Conservation (phyloP, 1,140 invertebrate genomes). For the Heliothis subflexa region DNA sequence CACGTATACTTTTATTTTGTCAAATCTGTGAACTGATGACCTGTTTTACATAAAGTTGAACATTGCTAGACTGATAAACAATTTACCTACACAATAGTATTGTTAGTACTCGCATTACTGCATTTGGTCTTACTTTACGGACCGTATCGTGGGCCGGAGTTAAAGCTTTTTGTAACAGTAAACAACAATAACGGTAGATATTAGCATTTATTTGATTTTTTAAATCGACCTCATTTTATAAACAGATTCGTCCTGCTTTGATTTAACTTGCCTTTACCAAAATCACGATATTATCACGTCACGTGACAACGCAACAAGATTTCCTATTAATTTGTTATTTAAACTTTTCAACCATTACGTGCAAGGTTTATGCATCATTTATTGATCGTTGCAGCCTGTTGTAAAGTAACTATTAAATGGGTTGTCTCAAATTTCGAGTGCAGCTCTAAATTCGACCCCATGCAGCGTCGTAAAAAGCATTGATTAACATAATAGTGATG, state of each 20-base stretch:
- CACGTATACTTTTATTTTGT: not conserved
- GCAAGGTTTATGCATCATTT: slow-evolving; percentile 14
- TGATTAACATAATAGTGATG: slow-evolving; percentile 56
- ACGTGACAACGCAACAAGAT: not conserved
- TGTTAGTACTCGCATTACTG: slow-evolving; percentile 13
- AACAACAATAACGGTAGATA: slow-evolving; percentile 51
- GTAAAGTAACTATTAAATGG: slow-evolving; percentile 2
- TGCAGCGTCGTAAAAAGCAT: slow-evolving; percentile 53
- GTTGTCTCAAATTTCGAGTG: slow-evolving; percentile 20
- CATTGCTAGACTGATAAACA: not conserved
- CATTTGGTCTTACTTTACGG: slow-evolving; percentile 29
- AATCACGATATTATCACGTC: not conserved
- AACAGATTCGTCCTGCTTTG: not conserved
- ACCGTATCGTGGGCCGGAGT: slow-evolving; percentile 2
- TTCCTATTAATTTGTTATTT: not conserved
- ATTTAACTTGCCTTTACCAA: not conserved
- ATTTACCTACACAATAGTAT: slow-evolving; percentile 17
- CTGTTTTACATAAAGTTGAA: not conserved
- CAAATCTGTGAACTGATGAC: not conserved
- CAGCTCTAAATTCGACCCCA: slow-evolving; percentile 42
- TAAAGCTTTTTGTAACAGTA: slow-evolving; percentile 35
- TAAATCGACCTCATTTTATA: slow-evolving; percentile 10
- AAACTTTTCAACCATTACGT: slow-evolving; percentile 5
- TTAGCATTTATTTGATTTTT: slow-evolving; percentile 61
- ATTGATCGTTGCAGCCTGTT: slow-evolving; percentile 1